Conservation (phyloP, 2,888 invertebrate genomes). For the Noctua pronuba region DNA sequence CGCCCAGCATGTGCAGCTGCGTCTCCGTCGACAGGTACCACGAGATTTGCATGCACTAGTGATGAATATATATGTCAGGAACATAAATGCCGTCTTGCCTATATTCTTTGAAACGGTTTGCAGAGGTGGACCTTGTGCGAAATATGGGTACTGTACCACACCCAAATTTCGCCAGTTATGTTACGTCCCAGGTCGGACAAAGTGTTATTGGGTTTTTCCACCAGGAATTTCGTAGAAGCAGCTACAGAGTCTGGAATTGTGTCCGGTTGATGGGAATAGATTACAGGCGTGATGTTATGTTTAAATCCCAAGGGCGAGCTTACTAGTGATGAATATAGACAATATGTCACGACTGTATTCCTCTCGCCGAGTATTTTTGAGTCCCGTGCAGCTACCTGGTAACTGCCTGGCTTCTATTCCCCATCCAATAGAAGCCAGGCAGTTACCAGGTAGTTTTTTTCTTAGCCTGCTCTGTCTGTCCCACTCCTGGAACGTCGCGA, state of each 20-base stretch:
- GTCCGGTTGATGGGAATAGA: neutral
- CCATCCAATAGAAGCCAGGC: neutral
- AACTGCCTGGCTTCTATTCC: too few species aligned
- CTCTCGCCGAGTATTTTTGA: neutral
- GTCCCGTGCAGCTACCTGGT: neutral
- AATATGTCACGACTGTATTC: neutral
- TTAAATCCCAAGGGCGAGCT: neutral
- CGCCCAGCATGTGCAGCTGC: constrained; percentile 93
- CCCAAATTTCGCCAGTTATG: neutral
- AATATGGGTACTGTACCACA: neutral
- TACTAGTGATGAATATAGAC: neutral
- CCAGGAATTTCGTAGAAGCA: neutral
- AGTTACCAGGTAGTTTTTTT: too few species aligned
- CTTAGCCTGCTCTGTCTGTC: too few species aligned
- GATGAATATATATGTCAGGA: neutral
- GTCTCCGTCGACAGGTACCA: constrained; percentile 95
- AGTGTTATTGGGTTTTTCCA: neutral
- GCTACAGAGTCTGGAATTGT: neutral
- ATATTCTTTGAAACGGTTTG: neutral
- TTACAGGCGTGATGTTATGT: neutral
- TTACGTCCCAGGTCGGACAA: neutral
- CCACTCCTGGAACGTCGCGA: too few species aligned
- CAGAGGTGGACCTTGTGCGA: neutral
- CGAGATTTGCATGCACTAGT: constrained; percentile 95
- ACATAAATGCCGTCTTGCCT: neutral